Percentiles rank a stretch among this genome's conserved stretches.
Conservation (phyloP, 2,797 vertebrate genomes). For the Carcharodon carcharias region DNA sequence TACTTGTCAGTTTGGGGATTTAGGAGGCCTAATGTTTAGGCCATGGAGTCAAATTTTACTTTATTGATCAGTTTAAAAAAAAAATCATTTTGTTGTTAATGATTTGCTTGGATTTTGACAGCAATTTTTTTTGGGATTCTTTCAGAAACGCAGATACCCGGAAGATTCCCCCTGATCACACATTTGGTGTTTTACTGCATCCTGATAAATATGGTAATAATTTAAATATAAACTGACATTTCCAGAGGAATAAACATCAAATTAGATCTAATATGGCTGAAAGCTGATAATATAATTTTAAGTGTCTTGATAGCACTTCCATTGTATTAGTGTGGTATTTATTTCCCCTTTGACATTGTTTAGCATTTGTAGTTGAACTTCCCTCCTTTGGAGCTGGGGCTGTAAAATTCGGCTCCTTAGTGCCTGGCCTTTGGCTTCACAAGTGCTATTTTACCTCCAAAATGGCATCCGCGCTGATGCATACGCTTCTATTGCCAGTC, state of each 20-base stretch:
- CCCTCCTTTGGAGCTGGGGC: background rate
- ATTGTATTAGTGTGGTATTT: background rate
- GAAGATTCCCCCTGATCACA: conserved; percentile 58
- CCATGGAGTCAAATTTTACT: background rate
- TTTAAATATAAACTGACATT: conserved; percentile 28
- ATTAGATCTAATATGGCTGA: background rate
- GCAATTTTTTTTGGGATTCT: conserved; percentile 44
- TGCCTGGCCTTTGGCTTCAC: no score
- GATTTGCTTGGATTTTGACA: background rate
- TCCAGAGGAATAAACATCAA: background rate
- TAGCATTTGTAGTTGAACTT: background rate
- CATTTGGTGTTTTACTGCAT: conserved; percentile 59
- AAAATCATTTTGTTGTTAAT: background rate
- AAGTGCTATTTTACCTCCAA: background rate
- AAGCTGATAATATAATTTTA: conserved; percentile 2
- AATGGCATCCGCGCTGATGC: no score
- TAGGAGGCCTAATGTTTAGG: background rate
- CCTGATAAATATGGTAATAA: conserved; percentile 62
- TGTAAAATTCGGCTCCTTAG: background rate
- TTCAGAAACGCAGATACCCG: conserved; percentile 62
- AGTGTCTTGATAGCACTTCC: background rate
- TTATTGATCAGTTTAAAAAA: background rate
- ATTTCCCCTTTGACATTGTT: background rate
- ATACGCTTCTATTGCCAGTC: no score
- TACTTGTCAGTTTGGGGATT: background rate